These are phyloP conservation scores for Betta splendens DNA, from an alignment of 2,797 vertebrate genomes.

Conservation along the genomic window DNA sequence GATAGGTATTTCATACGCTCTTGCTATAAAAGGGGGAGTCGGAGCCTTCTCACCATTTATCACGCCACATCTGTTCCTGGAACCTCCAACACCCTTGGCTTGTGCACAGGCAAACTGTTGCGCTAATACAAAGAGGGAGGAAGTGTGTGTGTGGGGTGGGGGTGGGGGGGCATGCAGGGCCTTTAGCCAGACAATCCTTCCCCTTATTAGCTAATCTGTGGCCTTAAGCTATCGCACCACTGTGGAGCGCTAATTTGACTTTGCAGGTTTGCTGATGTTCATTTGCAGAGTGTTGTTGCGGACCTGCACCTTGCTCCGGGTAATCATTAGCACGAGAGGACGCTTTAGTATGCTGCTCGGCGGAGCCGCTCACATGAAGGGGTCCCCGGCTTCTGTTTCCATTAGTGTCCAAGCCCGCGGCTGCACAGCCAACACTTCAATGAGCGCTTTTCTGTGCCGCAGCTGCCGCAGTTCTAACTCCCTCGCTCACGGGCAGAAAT, in stretches of 20 bases:
- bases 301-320: conserved; percentile 66
- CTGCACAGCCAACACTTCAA: conserved; percentile 67
- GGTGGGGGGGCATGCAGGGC: no score
- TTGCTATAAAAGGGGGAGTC: conserved; percentile 31
- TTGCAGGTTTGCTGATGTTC: conserved; percentile 63
- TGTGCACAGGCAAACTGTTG: conserved; percentile 47
- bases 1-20: conserved; percentile 72
- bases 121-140: conserved; percentile 17
- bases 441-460: conserved; percentile 61
- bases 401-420: conserved; percentile 69
- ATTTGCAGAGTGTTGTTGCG: conserved; percentile 63
- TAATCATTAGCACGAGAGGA: conserved; percentile 73
- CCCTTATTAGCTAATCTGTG: conserved; percentile 51
- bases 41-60: conserved; percentile 56
- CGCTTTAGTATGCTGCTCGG: conserved; percentile 72
- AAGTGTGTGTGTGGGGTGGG: conserved; percentile 8
- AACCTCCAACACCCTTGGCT: conserved; percentile 10
- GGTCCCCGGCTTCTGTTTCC: conserved; percentile 72
- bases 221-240: conserved; percentile 44
- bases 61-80: conserved; percentile 32
- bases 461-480: conserved; percentile 64
- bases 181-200: conserved; percentile 23
- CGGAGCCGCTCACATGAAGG: conserved; percentile 57
- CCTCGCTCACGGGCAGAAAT: conserved; percentile 64
- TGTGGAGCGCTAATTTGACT: conserved; percentile 61